Conservation (phyloP, 2,797 vertebrate species). For the Acanthurus leucopareius region DNA sequence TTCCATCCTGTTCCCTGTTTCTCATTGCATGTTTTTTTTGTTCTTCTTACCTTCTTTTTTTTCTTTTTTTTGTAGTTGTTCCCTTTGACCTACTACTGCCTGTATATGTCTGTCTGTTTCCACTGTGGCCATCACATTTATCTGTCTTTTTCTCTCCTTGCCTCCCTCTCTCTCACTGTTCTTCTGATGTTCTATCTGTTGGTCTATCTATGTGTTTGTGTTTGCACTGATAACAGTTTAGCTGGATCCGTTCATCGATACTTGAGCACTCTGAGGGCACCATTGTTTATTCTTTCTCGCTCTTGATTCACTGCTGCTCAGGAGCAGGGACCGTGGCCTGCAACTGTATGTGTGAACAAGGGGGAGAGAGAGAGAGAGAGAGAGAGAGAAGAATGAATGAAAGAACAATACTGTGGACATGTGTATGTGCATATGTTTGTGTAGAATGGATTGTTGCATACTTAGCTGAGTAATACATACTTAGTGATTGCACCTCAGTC, state of each 20-base stretch:
- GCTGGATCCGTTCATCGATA: constrained; percentile 70
- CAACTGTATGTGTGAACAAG: constrained; percentile 47
- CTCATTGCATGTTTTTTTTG: neutral
- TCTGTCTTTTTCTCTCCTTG: constrained; percentile 15
- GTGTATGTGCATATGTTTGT: constrained; percentile 11
- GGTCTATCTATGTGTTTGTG: constrained; percentile 69
- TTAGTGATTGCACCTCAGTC: constrained; percentile 38
- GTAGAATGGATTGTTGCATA: constrained; percentile 36
- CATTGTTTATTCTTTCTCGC: constrained; percentile 65
- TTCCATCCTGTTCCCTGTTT: constrained; percentile 25
- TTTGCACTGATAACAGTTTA: constrained; percentile 78
- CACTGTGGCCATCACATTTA: neutral
- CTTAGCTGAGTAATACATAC: constrained; percentile 48
- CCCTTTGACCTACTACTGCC: no score
- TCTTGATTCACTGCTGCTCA: constrained; percentile 51
- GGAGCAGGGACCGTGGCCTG: constrained; percentile 21
- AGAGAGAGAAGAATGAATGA: constrained; percentile 2
- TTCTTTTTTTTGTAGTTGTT: no score
- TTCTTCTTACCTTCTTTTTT: no score
- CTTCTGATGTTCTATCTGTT: constrained; percentile 50
- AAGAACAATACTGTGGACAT: constrained; percentile 13
- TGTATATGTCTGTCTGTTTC: neutral
- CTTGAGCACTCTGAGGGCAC: constrained; percentile 61
- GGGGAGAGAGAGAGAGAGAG: constrained; percentile 6
- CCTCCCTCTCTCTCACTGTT: constrained; percentile 7